Base-by-base conservation (phyloP, 2,113 vertebrate genomes). In the Leptobrachium leishanense region DNA sequence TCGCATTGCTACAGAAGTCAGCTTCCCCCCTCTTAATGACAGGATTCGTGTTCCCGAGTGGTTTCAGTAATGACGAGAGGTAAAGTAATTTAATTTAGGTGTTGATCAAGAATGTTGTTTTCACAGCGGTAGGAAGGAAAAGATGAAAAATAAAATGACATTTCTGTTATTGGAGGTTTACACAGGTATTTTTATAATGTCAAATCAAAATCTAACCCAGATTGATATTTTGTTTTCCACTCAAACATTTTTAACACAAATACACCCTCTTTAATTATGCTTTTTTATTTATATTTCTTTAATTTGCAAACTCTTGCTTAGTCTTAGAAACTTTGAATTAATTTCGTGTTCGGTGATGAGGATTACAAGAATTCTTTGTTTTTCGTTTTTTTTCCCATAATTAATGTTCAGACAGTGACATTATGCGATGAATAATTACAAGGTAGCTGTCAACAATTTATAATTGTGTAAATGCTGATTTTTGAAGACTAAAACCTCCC, bases 371-470 rank as follows among this genome's bases (percentile, higher is more conserved):
- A 90, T 83, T 86, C 88, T 84, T 82, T 89, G 83, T 79, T 59
- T 12, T 59, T 88, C 20, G 20, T 31, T 84, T 79, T 59, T 12
- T 59, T 88, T 87, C 77, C 87, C 84, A 87, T 94, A 93, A 94
- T 94, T 94, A 93, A 91, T 89, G 89, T 91, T 92, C 90, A 90
- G 90, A 90, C 87, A 88, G 87, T 83, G 91, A 89, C 88, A 88
- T 91, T 91, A 88, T 15, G 90, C 91, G 92, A 88, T 88, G 15
- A 90, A 85, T 92, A 92, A 90, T 92, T 92, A 90, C 85, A 85
- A 87, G 91, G 90, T 92, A 93, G 90, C 90, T 91, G 92, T 92
- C 89, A 89, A 90, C 85, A 84, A 50, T 90, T 89, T 89, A 88
- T 85, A 89, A 82, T 81, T 71, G 74, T 80, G 20, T 87, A 84